A percentile compares a stretch with the other conserved stretches of the same genome.
phyloP scores from a whole-genome alignment of 2,113 vertebrate species.

The Corythornis madagascariensis region DNA sequence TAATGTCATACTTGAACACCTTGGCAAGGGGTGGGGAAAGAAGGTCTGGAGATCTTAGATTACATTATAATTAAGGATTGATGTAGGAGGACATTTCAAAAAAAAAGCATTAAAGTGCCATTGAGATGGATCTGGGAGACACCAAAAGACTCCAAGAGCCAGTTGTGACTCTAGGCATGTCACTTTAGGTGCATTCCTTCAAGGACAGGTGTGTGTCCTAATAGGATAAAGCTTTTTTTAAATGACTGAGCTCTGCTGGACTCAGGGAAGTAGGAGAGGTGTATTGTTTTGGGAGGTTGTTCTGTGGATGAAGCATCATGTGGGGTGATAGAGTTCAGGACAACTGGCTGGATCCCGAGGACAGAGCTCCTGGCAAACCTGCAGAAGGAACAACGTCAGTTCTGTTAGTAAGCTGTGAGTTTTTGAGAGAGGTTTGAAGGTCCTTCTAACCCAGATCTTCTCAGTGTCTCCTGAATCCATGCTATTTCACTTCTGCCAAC shows the following conservation, averaged over 20 bases:
- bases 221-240: background rate
- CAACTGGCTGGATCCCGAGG: rapidly evolving
- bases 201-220: background rate
- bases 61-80: background rate
- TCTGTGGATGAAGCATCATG: background rate
- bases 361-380: background rate
- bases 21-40: rapidly evolving
- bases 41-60: background rate
- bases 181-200: background rate
- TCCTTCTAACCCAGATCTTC: background rate
- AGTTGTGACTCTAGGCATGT: background rate
- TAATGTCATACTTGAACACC: background rate
- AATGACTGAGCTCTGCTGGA: background rate
- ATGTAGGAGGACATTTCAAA: background rate
- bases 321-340: background rate
- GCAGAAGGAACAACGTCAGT: background rate
- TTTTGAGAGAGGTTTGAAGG: background rate
- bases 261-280: background rate
- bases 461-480: background rate
- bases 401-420: background rate
- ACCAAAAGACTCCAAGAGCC: background rate
- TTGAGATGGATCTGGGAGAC: background rate
- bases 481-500: background rate
- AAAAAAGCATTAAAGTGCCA: background rate
- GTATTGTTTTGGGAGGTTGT: background rate